phyloP scores from a whole-genome alignment of 2,888 invertebrate species.

The Carabus problematicus region DNA sequence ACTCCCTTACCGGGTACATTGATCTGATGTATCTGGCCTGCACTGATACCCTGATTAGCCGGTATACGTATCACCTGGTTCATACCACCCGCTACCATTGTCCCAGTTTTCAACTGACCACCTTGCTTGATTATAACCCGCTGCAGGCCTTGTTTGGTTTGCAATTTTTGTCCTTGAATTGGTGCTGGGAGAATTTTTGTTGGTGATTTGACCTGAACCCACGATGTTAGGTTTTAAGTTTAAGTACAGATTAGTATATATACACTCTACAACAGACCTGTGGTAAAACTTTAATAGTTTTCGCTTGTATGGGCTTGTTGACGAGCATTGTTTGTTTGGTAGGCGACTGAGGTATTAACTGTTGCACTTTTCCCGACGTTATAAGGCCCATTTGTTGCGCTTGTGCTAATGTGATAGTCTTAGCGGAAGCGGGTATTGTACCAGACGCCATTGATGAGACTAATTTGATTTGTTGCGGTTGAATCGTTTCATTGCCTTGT shows the following conservation, averaged over 20 bases:
- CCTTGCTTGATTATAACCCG: constrained; percentile 65
- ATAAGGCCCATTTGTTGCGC: constrained; percentile 69
- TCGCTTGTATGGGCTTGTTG: constrained; percentile 52
- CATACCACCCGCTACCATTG: constrained; percentile 44
- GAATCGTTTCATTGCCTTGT: constrained; percentile 39
- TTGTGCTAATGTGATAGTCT: constrained; percentile 70
- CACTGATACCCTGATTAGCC: constrained; percentile 57
- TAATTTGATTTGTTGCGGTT: constrained; percentile 45
- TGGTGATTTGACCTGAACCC: constrained; percentile 66
- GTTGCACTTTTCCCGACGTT: constrained; percentile 61
- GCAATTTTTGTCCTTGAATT: constrained; percentile 52
- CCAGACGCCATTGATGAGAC: constrained; percentile 46
- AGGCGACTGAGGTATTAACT: constrained; percentile 61
- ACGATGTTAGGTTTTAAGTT: constrained; percentile 50
- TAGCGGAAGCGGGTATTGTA: constrained; percentile 59
- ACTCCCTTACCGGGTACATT: constrained; percentile 75
- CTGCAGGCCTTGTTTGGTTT: constrained; percentile 57
- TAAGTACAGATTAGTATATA: neutral
- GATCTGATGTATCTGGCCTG: constrained; percentile 71
- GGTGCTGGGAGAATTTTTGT: constrained; percentile 74
- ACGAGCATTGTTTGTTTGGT: constrained; percentile 60
- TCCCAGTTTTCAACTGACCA: constrained; percentile 45
- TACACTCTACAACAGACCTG: constrained; percentile 46
- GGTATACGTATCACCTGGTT: constrained; percentile 62
- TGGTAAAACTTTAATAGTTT: constrained; percentile 56